Percentiles rank a stretch among this genome's conserved stretches.
phyloP scores from a whole-genome alignment of 2,113 vertebrate species.

The Ovis canadensis region DNA sequence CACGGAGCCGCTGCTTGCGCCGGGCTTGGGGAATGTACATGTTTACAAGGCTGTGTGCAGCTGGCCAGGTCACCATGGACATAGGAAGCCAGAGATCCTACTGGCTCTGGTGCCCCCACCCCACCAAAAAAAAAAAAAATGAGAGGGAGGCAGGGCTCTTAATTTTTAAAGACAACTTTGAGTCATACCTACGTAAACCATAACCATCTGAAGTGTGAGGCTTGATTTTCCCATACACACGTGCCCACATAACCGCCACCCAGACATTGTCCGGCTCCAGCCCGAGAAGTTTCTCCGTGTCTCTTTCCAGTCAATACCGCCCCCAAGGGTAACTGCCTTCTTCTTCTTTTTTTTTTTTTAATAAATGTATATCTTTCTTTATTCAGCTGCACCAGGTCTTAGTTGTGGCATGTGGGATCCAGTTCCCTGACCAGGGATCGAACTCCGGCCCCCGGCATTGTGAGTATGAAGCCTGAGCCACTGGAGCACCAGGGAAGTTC shows the following conservation, averaged over 20 bases:
- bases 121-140: accelerated
- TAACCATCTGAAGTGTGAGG: accelerated
- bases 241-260: accelerated
- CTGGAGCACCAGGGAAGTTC: neutral
- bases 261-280: accelerated
- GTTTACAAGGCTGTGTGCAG: neutral
- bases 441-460: accelerated
- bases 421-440: neutral
- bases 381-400: neutral
- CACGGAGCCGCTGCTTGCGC: accelerated
- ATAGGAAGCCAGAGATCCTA: neutral
- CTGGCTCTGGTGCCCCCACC: accelerated
- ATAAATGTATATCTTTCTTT: neutral
- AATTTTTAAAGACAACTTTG: neutral
- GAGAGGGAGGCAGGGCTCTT: neutral
- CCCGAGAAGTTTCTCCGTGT: neutral
- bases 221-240: accelerated
- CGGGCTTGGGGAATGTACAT: neutral
- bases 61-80: neutral
- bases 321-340: neutral
- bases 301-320: accelerated
- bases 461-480: neutral
- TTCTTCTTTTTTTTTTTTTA: neutral
- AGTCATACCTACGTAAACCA: accelerated
- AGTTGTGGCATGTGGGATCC: neutral